Evolutionary conservation across 2,113 vertebrate genomes (phyloP).

Genomic region (Calypte anna): DNA sequence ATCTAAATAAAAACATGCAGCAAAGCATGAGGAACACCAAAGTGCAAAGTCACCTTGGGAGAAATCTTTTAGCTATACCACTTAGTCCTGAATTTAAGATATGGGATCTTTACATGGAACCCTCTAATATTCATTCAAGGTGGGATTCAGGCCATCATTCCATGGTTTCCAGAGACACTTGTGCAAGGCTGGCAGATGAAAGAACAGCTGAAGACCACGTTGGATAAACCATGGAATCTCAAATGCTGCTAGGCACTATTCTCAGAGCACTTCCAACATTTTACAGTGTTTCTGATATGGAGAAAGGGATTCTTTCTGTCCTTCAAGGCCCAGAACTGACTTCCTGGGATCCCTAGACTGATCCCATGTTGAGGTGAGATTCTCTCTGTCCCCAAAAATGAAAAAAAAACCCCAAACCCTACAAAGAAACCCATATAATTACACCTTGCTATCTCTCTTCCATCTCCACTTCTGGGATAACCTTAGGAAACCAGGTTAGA

Average conservation of each 20-base stretch:
- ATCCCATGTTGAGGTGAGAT: background rate
- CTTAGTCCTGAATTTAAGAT: background rate
- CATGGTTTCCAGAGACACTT: background rate
- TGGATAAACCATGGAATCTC: background rate
- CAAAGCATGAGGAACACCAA: background rate
- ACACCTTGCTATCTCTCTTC: background rate
- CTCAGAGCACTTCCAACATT: background rate
- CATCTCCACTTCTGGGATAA: background rate
- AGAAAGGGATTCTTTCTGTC: background rate
- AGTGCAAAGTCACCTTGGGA: background rate
- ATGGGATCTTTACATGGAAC: background rate
- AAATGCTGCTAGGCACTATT: background rate
- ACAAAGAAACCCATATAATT: background rate
- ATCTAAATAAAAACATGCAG: background rate
- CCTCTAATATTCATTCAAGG: background rate
- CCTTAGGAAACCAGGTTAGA: background rate
- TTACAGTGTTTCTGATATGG: background rate
- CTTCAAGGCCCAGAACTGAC: background rate
- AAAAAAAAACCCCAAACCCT: background rate
- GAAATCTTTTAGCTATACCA: background rate
- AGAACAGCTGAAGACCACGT: background rate
- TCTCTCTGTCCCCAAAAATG: background rate
- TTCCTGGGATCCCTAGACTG: background rate
- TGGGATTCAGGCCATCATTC: background rate
- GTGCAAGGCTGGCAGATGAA: background rate